Evolutionary conservation across 2,113 vertebrate species (phyloP).

Genomic region (Protomyctophum bolini): DNA sequence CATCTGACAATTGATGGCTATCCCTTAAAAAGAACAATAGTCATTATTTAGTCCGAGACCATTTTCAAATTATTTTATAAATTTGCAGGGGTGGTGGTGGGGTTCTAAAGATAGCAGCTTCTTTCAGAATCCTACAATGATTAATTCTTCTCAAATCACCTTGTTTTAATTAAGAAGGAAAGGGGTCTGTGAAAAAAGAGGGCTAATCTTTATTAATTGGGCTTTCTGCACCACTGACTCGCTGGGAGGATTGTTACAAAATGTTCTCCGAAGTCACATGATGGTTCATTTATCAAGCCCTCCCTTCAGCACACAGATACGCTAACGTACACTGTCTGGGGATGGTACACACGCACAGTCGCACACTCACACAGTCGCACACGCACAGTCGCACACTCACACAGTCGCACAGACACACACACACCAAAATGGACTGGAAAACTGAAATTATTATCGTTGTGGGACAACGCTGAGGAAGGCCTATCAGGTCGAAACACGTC

Average conservation of each 20-base stretch:
- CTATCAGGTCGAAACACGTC: too few relatives aligned
- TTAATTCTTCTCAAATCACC: constrained; percentile 52
- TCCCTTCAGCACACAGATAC: constrained; percentile 26
- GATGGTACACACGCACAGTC: neutral
- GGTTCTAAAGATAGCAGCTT: neutral
- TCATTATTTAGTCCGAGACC: constrained; percentile 5
- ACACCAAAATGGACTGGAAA: neutral
- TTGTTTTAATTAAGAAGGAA: constrained; percentile 68
- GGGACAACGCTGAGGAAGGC: too few relatives aligned
- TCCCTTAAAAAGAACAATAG: neutral
- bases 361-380: neutral
- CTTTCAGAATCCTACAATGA: constrained; percentile 23
- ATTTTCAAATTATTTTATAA: neutral
- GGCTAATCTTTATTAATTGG: constrained; percentile 75
- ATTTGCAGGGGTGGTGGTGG: constrained; percentile 1
- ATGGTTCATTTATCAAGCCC: constrained; percentile 64
- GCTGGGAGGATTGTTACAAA: constrained; percentile 63
- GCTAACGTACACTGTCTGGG: too few relatives aligned
- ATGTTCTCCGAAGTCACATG: constrained; percentile 53
- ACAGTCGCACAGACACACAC: neutral
- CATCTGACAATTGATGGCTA: neutral
- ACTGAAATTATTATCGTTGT: too few relatives aligned
- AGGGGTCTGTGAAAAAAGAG: constrained; percentile 47
- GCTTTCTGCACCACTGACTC: constrained; percentile 57
- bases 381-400: neutral